A percentile compares a stretch with the other conserved stretches of the same genome.
Conservation (phyloP, 2,888 invertebrate species). For the Subacronicta megacephala region DNA sequence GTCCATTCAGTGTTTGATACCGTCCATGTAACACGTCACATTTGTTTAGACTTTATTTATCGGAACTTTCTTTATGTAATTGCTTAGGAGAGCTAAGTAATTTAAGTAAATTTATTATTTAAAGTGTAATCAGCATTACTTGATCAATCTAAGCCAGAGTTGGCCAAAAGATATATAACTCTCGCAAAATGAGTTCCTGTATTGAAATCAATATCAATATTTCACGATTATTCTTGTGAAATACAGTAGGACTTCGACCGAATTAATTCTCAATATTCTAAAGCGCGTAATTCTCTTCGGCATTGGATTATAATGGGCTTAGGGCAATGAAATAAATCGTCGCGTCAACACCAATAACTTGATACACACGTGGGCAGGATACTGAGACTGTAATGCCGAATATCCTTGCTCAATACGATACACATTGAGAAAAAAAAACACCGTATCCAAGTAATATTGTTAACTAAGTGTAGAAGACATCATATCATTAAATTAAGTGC, state of each 20-base stretch:
- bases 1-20: constrained; percentile 68
- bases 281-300: constrained; percentile 60
- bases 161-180: constrained; percentile 29
- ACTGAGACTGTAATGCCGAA: constrained; percentile 60
- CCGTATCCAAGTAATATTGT: constrained; percentile 4
- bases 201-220: constrained; percentile 41
- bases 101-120: constrained; percentile 26
- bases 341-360: constrained; percentile 64
- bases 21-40: constrained; percentile 52
- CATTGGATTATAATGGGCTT: constrained; percentile 61
- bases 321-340: constrained; percentile 69
- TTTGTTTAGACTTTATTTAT: constrained; percentile 52
- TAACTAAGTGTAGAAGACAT: not conserved
- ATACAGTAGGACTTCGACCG: constrained; percentile 38
- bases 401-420: constrained; percentile 59
- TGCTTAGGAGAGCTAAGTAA: constrained; percentile 28
- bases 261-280: constrained; percentile 52
- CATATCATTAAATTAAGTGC: constrained; percentile 4
- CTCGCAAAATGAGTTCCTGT: constrained; percentile 25
- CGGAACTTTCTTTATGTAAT: constrained; percentile 51
- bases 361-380: constrained; percentile 67
- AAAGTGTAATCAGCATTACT: constrained; percentile 29
- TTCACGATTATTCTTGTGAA: constrained; percentile 44
- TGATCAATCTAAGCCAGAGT: constrained; percentile 26
- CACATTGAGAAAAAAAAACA: constrained; percentile 18